Evolutionary conservation across 2,797 vertebrate species (phyloP).

Genomic region (Gobionotothen gibberifrons): DNA sequence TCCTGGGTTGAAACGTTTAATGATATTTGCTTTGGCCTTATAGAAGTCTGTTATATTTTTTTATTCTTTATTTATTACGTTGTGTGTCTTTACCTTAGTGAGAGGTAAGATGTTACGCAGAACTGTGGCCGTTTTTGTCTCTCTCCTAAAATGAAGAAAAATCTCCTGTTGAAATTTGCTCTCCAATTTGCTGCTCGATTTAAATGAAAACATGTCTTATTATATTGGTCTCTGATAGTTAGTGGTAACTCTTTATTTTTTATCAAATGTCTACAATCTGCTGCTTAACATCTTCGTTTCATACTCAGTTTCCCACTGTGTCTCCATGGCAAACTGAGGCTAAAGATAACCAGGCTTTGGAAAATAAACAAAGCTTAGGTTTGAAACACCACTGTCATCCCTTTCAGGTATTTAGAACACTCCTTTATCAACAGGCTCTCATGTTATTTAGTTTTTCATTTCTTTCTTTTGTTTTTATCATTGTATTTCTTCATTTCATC

Average conservation of each 20-base stretch:
- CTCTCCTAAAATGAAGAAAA: conserved; percentile 1
- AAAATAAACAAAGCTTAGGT: conserved; percentile 44
- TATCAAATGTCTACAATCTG: conserved; percentile 15
- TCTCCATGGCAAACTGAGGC: conserved; percentile 49
- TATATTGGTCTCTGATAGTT: conserved; percentile 8
- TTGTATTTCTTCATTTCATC: background rate
- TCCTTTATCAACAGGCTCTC: conserved; percentile 12
- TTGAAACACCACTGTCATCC: conserved; percentile 40
- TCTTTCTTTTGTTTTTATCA: background rate
- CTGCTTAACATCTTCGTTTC: conserved; percentile 51
- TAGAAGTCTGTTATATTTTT: background rate
- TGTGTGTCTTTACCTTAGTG: background rate
- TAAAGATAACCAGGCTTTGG: conserved; percentile 53
- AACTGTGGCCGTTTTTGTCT: background rate
- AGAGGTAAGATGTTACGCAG: conserved; percentile 31
- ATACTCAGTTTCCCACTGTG: conserved; percentile 46
- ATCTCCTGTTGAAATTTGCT: background rate
- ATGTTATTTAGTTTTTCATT: conserved; percentile 2
- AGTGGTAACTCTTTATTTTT: background rate
- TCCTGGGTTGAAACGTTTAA: conserved; percentile 3
- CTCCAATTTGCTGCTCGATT: background rate
- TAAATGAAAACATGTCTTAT: background rate
- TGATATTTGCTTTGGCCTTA: background rate
- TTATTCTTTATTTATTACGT: background rate
- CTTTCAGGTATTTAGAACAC: conserved; percentile 42